Percentiles rank a stretch among this genome's conserved stretches.
These are phyloP conservation scores for Pseudocheirus occidentalis DNA, from an alignment of 2,797 vertebrate species.

Conservation along the genomic window DNA sequence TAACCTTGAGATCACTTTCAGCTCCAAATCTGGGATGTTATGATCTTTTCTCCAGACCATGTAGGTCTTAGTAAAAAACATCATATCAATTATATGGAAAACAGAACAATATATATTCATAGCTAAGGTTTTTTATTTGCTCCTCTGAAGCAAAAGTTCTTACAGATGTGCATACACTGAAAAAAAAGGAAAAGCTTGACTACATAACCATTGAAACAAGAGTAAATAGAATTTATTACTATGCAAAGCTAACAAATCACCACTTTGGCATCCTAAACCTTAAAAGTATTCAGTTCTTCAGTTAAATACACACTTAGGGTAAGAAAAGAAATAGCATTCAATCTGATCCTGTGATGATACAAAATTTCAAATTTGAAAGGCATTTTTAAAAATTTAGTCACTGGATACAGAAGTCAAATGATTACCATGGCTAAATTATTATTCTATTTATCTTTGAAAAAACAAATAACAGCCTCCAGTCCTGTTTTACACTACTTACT, in stretches of 20 bases:
- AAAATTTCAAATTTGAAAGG: neutral
- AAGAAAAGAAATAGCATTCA: neutral
- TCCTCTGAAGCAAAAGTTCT: neutral
- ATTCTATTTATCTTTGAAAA: neutral
- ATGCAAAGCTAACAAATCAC: neutral
- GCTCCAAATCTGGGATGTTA: neutral
- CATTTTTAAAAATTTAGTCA: neutral
- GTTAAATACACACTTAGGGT: neutral
- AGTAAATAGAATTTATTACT: neutral
- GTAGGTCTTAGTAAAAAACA: neutral
- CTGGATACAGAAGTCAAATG: neutral
- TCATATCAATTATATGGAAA: neutral
- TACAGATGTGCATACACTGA: neutral
- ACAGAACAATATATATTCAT: neutral
- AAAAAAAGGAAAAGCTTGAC: neutral
- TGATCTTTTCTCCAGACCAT: neutral
- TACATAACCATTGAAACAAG: neutral
- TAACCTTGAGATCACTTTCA: neutral
- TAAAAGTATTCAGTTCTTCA: neutral
- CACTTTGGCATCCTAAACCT: neutral
- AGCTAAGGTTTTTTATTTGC: neutral
- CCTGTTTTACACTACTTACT: neutral
- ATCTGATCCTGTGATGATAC: neutral
- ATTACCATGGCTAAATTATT: neutral
- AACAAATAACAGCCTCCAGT: neutral